Evolutionary conservation across 2,888 invertebrate genomes (phyloP), one percentile per base, ranked within the genome.

Genomic region (Miltochrista miniata): DNA sequence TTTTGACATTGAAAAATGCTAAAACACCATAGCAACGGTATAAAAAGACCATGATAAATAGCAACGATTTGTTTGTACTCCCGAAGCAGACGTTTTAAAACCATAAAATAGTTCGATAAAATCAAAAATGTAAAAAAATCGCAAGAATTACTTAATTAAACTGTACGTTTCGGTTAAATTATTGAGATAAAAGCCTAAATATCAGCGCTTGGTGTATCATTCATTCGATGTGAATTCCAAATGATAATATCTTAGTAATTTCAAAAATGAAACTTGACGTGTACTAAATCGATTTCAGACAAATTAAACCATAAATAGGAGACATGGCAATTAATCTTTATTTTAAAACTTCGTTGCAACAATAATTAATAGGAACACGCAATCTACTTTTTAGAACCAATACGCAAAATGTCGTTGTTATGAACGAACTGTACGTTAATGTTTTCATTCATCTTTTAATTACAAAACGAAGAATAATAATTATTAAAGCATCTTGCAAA

Each of bases 191-290:
- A 82, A 86, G 79, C 82, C 83, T 70, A 75, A 81, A 85, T 83
- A 76, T 72, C 65, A 64, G 81, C 83, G 82, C 83, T 87, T 89
- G 88, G 89, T 86, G 82, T 84, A 89, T 89, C 81, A 86, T 83
- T 81, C 79, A 75, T 68, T 69, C 48, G 54, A 51, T 52, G 38
- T 54, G 55, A 59, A 70, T 62, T 61, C 49, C 48, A 39, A 45
- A 45, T 24, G 87, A 88, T 89, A 83, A 71, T 56, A 80, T 78
- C 77, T 66, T 54, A 55, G 64, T 74, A 66, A 83, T 85, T 84
- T 84, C 83, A 84, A 79, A 79, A 31, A 24, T 24, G 18, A 5
- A 5, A 24, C 18, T 24, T 24, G 18, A 24, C 5, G 18, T 24
- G 18, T n/a, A 24, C 18, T 4, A 24, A 24, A 24, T 24, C 3